phyloP scores from a whole-genome alignment of 2,113 vertebrate genomes.

The Thalassoma bifasciatum region DNA sequence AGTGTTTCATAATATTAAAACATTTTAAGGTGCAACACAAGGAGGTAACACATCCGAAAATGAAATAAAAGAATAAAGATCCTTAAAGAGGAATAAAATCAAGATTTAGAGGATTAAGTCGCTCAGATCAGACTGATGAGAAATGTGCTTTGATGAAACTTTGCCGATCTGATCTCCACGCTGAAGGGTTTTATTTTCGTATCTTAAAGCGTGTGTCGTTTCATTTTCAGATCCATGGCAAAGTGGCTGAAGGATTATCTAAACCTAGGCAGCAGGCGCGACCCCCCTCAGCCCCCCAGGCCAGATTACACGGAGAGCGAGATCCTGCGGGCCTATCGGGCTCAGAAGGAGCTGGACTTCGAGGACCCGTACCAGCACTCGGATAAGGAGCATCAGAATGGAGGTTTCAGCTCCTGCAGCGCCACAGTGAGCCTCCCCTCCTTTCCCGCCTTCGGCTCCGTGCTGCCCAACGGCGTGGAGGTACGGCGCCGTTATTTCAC shows the following conservation, averaged over 20 bases:
- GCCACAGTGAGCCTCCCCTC: slow-evolving; percentile 71
- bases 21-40: no score
- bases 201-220: neutral
- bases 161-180: no score
- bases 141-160: no score
- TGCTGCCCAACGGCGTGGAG: slow-evolving; percentile 75
- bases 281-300: slow-evolving; percentile 88
- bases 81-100: no score
- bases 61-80: no score
- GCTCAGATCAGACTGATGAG: no score
- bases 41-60: no score
- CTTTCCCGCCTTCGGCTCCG: slow-evolving; percentile 78
- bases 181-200: neutral
- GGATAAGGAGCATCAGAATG: slow-evolving; percentile 76
- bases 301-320: slow-evolving; percentile 93
- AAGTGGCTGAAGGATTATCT: slow-evolving; percentile 94
- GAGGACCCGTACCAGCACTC: slow-evolving; percentile 90
- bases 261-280: slow-evolving; percentile 88
- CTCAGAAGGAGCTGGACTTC: slow-evolving; percentile 91
- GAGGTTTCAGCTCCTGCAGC: slow-evolving; percentile 62
- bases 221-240: slow-evolving; percentile 86
- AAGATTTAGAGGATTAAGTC: no score
- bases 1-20: no score
- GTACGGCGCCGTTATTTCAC: slow-evolving; percentile 42
- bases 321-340: slow-evolving; percentile 89